Evolutionary conservation across 2,888 invertebrate species (phyloP), one percentile per base, ranked within the genome.

Genomic region (Lymantria dispar): DNA sequence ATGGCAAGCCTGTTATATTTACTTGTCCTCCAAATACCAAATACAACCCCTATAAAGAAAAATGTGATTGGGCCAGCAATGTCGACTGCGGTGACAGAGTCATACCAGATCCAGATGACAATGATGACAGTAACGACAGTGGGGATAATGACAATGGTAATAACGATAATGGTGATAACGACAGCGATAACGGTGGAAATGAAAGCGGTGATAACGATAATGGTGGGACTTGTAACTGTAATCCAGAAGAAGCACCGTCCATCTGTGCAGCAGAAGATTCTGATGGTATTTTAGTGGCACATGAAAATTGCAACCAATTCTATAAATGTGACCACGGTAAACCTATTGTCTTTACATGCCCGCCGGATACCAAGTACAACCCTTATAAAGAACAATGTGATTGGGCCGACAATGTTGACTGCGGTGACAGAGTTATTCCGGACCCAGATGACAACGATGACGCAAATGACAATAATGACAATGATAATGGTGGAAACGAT

Each of bases 1-100:
- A 61, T 2, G 76, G 80, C 0, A 45, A 15, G 9, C 74, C 78
- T 0, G 64, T 78, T 0, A 56, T 59, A 0, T n/a, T 66, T 0
- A 45, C 41, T 8, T 81, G 81, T 41, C 48, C 54, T 7, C 37
- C 30, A 7, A 56, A 43, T 22, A 67, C 78, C 0, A 30, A 75
- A 0, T 81, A 70, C 48, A 74, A 80, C 38, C 69, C 74, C 1
- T 43, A 60, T 15, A 69, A 36, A 0, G 58, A 72, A 31, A 37
- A 36, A 0, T 81, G 80, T 39, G 80, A 81, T 44, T 80, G 78
- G 80, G 68, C 76, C 1, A 37, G 58, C 0, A 70, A 72, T 10
- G 76, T 80, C 1, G 52, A 71, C 0, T 80, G 80, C 37, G 75
- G 72, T 11, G 5, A 22, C 5, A 22, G 22, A 22, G 22, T 22